These are phyloP conservation scores for Orientallactaga bullata DNA, from an alignment of 2,113 vertebrate species.

Conservation along the genomic window DNA sequence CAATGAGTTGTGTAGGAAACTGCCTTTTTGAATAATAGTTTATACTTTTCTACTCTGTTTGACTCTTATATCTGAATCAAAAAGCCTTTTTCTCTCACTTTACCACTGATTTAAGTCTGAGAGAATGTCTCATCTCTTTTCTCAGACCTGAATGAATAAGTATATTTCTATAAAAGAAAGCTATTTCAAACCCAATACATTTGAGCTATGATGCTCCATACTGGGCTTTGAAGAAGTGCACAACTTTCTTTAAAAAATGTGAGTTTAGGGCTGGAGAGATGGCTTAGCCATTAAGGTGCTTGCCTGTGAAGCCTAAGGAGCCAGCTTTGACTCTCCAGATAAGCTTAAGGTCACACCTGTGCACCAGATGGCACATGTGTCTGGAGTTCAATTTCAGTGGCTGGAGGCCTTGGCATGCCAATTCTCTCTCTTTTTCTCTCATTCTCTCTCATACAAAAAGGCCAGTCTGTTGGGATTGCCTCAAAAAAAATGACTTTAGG, in stretches of 20 bases:
- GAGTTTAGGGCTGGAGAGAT: background rate
- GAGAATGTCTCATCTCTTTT: background rate
- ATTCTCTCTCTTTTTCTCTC: no score
- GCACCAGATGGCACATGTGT: no score
- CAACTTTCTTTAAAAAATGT: background rate
- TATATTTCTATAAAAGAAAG: conserved; percentile 19
- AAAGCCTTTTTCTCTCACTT: background rate
- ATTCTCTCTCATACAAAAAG: no score
- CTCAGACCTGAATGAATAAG: conserved; percentile 9
- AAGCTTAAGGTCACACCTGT: no score
- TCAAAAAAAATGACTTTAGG: background rate
- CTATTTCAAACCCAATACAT: background rate
- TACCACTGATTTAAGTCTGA: background rate
- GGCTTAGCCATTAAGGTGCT: no score
- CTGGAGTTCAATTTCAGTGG: no score
- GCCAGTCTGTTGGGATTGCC: no score
- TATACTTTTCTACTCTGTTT: conserved; percentile 34
- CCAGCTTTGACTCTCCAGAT: no score
- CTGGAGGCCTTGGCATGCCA: no score
- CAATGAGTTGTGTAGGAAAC: background rate
- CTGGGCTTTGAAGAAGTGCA: background rate
- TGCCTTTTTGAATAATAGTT: background rate
- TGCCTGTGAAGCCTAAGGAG: no score
- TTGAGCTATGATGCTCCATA: background rate
- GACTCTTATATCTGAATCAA: background rate